Base-by-base conservation (phyloP, 2,113 vertebrate species). In the Apteryx mantelli region DNA sequence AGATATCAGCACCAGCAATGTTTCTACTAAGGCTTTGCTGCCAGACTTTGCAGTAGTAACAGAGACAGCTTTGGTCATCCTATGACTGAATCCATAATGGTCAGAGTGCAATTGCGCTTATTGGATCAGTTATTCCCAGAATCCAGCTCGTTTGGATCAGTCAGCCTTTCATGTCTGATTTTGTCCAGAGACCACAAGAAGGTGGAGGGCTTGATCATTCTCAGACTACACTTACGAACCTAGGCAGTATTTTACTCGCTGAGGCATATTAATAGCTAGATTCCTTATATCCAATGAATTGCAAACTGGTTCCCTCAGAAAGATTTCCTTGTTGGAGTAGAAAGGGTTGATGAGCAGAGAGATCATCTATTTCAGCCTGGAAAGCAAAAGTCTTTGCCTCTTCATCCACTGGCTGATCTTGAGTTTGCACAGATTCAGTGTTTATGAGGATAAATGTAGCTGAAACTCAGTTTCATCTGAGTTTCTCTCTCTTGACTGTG, bases 271-370 rank as follows among this genome's bases (percentile, higher is more conserved):
- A 89, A 76, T 34, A 61, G 6, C 56, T 44, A 75, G 16, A 15
- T 48, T 63, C 97, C 97, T 97, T 90, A 98, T 97, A 77, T 98
- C 97, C 4, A 98, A 94, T 2, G 96, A 98, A 60, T 98, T 98
- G 13, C 98, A 98, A 55, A 98, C 98, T 3, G 98, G 85, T 87
- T 98, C 96, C 58, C 97, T 90, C 78, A 98, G 93, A 30, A 98
- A 98, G 52, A 96, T 98, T 95, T 99, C 98, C 81, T 98, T 98
- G 78, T 98, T 98, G 42, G 97, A 98, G 80, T 97, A 98, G 76
- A 97, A 98, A 21, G 98, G 98, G 61, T 98, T 98, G 94, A 98
- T 98, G 64, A 98, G 98, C 81, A 98, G 38, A 3, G 98, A 98
- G 52, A 92, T 98, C 98, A 58, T 96, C 98, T 34, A 98, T 98